Conservation (phyloP, 2,888 invertebrate genomes). For the Herminia tarsipennalis region DNA sequence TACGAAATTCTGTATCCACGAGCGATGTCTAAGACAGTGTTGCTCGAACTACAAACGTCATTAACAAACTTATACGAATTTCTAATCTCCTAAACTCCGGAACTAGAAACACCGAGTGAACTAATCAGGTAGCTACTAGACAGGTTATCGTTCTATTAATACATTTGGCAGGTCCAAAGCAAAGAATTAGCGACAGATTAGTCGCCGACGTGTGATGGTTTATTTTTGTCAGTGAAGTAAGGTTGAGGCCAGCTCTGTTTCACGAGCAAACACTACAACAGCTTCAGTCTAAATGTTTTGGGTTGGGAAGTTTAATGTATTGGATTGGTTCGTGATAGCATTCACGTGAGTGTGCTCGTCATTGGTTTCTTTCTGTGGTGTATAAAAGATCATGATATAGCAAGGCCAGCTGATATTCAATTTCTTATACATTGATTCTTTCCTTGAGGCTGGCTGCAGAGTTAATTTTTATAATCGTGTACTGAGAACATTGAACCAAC, state of each 20-base stretch:
- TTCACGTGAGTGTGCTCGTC: not conserved
- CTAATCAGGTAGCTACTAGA: conserved; percentile 33
- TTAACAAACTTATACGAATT: no score
- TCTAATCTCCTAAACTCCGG: not conserved
- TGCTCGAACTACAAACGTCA: no score
- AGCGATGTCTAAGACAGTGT: no score
- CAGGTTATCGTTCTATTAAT: conserved; percentile 54
- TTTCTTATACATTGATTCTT: no score
- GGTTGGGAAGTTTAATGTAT: not conserved
- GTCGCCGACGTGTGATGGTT: conserved; percentile 53
- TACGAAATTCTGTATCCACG: no score
- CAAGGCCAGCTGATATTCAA: no score
- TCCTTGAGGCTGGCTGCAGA: no score
- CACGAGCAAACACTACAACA: conserved; percentile 38
- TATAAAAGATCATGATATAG: no score
- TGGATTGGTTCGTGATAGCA: not conserved
- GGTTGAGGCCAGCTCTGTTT: conserved; percentile 58
- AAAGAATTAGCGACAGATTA: conserved; percentile 60
- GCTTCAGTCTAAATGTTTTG: conserved; percentile 8
- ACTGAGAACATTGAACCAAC: no score
- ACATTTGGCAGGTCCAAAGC: conserved; percentile 61
- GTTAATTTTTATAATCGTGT: no score
- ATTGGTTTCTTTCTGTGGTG: no score
- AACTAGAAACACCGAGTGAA: conserved; percentile 11
- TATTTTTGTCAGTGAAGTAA: conserved; percentile 62